Percentiles rank a stretch among this genome's conserved stretches.
Evolutionary conservation across 1,140 invertebrate genomes (phyloP).

Genomic region (Lucilia cuprina): DNA sequence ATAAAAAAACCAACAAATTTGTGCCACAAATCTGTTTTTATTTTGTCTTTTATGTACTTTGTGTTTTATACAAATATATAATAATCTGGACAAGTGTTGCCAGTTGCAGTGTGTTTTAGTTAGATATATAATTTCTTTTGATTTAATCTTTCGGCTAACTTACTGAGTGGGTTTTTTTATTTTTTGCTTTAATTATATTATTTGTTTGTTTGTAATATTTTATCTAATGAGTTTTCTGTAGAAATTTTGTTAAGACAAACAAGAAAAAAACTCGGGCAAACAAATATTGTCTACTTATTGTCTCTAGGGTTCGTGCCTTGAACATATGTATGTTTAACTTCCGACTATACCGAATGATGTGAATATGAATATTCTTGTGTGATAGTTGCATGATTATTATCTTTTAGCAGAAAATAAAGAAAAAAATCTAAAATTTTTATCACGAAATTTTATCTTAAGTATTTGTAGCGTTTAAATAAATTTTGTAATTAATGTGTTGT

Average conservation of each 20-base stretch:
- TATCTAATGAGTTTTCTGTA: too few relatives aligned
- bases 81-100: background rate
- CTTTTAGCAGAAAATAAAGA: background rate
- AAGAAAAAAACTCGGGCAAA: too few relatives aligned
- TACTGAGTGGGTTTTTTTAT: background rate
- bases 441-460: background rate
- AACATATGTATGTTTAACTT: too few relatives aligned
- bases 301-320: too few relatives aligned
- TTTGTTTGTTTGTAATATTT: too few relatives aligned
- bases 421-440: background rate
- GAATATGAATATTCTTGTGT: too few relatives aligned
- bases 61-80: background rate
- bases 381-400: background rate
- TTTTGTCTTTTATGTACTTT: background rate
- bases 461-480: background rate
- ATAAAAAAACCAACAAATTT: background rate
- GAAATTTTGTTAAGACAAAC: too few relatives aligned
- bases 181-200: background rate
- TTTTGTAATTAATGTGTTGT: background rate
- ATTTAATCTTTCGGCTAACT: background rate
- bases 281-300: too few relatives aligned
- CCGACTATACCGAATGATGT: too few relatives aligned
- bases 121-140: background rate
- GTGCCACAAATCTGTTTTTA: background rate
- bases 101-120: background rate